A percentile compares a stretch with the other conserved stretches of the same genome.
Evolutionary conservation across 1,140 invertebrate species (phyloP).

Genomic region (Drosophila repleta): DNA sequence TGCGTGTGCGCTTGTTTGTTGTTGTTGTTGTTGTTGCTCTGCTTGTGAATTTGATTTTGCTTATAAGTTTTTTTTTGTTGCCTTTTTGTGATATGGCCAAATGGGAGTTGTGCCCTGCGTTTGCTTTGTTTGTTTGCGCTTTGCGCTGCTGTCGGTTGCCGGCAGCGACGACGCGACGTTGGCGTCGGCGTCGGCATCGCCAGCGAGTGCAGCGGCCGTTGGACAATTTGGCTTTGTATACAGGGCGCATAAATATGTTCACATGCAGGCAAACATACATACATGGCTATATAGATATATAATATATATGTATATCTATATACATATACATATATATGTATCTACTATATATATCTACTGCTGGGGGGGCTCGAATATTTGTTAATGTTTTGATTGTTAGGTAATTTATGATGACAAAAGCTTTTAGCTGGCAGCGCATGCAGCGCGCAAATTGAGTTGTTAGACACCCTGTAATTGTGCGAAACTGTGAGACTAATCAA

Average conservation of each 20-base stretch:
- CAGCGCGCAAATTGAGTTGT: conserved; percentile 24
- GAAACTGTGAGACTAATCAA: not conserved
- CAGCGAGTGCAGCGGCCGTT: conserved; percentile 22
- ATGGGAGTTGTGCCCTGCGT: conserved; percentile 59
- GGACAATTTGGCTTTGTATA: conserved; percentile 42
- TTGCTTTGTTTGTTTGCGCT: conserved; percentile 58
- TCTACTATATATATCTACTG: not conserved
- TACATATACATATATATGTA: not conserved
- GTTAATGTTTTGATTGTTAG: conserved; percentile 41
- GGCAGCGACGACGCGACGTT: conserved; percentile 40
- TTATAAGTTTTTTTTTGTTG: conserved; percentile 59
- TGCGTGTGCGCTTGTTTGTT: conserved; percentile 47
- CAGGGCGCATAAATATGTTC: conserved; percentile 1
- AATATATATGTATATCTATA: not conserved
- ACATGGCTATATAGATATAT: no score
- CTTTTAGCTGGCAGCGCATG: conserved; percentile 28
- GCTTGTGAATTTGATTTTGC: conserved; percentile 74
- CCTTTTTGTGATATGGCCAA: conserved; percentile 41
- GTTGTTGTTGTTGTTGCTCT: conserved; percentile 29
- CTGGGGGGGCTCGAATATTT: conserved; percentile 23
- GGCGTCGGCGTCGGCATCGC: conserved; percentile 10
- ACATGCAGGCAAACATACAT: no score
- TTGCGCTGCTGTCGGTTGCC: conserved; percentile 56
- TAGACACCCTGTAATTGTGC: conserved; percentile 8
- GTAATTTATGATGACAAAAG: conserved; percentile 43